Conservation (phyloP, 2,888 invertebrate species). For the Rhaphigaster nebulosa region DNA sequence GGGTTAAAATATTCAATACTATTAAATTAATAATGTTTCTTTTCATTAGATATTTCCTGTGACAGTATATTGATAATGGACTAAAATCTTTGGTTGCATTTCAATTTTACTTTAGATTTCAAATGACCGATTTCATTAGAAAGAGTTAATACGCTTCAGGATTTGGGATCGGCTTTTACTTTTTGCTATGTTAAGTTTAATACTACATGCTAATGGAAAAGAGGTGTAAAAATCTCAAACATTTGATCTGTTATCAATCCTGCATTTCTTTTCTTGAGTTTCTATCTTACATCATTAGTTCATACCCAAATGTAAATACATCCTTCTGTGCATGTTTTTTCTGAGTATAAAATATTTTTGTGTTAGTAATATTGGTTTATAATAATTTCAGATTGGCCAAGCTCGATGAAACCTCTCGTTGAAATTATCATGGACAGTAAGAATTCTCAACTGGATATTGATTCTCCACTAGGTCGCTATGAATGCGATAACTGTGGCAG, state of each 20-base stretch:
- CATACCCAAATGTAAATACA: neutral
- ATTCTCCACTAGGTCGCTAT: conserved; percentile 45
- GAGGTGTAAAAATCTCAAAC: neutral
- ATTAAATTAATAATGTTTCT: no score
- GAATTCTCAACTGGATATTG: conserved; percentile 17
- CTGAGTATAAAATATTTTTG: neutral
- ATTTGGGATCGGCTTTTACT: neutral
- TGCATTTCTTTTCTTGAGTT: neutral
- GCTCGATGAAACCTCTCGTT: conserved; percentile 50
- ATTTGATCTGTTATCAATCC: neutral
- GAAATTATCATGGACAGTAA: conserved; percentile 51
- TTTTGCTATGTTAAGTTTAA: neutral
- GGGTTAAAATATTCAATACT: no score
- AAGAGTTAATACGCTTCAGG: neutral
- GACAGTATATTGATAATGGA: neutral
- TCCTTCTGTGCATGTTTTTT: neutral
- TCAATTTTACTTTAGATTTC: neutral
- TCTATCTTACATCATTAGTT: neutral
- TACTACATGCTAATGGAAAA: conserved; percentile 2
- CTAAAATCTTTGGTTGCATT: no score
- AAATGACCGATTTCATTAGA: neutral
- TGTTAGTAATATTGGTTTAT: neutral
- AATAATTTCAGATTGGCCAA: conserved; percentile 54
- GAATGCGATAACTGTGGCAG: conserved; percentile 60
- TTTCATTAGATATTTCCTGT: neutral